A percentile compares a stretch with the other conserved stretches of the same genome.
These are phyloP conservation scores for Cataglyphis albicans DNA, from an alignment of 2,888 invertebrate species.

Conservation along the genomic window DNA sequence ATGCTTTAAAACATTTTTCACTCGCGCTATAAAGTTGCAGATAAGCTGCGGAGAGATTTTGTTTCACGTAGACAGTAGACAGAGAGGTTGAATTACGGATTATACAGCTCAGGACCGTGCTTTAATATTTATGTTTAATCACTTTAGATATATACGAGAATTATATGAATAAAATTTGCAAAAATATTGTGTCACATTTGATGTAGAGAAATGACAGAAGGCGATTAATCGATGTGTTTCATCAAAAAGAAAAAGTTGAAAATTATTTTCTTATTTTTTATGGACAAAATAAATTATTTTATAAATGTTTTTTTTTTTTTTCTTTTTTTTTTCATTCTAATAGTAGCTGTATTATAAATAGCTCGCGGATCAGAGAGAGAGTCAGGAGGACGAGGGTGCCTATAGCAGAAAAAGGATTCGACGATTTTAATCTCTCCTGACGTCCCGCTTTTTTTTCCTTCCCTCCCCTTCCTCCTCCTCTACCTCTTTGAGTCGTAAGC, in stretches of 20 bases:
- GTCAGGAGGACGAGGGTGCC: slow-evolving; percentile 55
- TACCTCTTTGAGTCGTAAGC: slow-evolving; percentile 58
- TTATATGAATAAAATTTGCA: not conserved
- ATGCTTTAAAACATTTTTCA: slow-evolving; percentile 20
- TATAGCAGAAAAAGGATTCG: slow-evolving; percentile 71
- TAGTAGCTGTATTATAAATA: slow-evolving; percentile 18
- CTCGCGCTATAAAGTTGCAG: slow-evolving; percentile 37
- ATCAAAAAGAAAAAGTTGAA: not conserved
- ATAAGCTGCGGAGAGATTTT: slow-evolving; percentile 22
- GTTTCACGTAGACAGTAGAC: slow-evolving; percentile 25
- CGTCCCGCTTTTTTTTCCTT: slow-evolving; percentile 52
- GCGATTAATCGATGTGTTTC: not conserved
- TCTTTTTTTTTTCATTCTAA: too few relatives aligned
- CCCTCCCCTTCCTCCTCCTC: slow-evolving; percentile 22
- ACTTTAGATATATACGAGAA: not conserved
- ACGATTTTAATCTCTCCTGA: slow-evolving; percentile 77
- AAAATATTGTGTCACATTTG: not conserved
- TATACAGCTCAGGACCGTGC: not conserved
- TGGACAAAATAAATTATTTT: not conserved
- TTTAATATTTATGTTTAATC: slow-evolving; percentile 28
- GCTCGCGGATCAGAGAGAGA: slow-evolving; percentile 34
- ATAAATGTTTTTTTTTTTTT: not conserved
- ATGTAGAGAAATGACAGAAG: not conserved
- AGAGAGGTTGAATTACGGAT: slow-evolving; percentile 24
- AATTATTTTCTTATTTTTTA: not conserved